Conservation (phyloP, 2,113 vertebrate species). For the Megaceryle maxima region DNA sequence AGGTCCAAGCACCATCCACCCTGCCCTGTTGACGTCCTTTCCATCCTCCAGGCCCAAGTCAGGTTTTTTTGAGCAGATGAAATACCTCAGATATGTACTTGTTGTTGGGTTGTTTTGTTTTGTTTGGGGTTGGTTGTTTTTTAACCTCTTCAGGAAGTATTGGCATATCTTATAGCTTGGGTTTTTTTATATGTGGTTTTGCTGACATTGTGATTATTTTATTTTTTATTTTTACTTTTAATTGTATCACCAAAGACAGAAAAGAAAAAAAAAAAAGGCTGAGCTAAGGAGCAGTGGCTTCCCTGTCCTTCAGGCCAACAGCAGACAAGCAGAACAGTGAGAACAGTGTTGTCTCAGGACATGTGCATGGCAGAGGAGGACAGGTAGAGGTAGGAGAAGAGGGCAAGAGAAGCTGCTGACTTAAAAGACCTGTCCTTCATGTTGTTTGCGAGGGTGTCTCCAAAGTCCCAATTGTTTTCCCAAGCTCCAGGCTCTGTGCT, state of each 20-base stretch:
- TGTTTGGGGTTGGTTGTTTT: slow-evolving; percentile 24
- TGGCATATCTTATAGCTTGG: slow-evolving; percentile 75
- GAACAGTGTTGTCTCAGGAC: background rate
- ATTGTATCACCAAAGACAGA: slow-evolving; percentile 77
- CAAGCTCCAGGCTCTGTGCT: background rate
- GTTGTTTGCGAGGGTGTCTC: background rate
- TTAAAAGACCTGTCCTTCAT: background rate
- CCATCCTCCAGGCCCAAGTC: slow-evolving; percentile 24
- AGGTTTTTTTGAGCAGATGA: slow-evolving; percentile 70
- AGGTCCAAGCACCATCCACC: background rate
- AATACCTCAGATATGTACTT: slow-evolving; percentile 82
- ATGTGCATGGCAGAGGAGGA: background rate
- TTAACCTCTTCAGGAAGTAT: slow-evolving; percentile 77
- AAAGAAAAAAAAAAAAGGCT: background rate
- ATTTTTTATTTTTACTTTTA: slow-evolving; percentile 26
- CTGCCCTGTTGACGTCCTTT: slow-evolving; percentile 28
- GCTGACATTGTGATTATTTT: slow-evolving; percentile 44
- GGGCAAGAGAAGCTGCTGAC: background rate
- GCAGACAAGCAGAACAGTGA: background rate
- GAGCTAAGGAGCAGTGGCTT: slow-evolving; percentile 22
- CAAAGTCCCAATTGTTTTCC: background rate
- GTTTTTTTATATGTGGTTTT: slow-evolving; percentile 70
- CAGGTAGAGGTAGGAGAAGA: background rate
- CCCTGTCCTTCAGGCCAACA: background rate
- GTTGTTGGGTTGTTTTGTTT: slow-evolving; percentile 60